Evolutionary conservation across 2,888 invertebrate genomes (phyloP).

Genomic region (Amphipoea oculea): DNA sequence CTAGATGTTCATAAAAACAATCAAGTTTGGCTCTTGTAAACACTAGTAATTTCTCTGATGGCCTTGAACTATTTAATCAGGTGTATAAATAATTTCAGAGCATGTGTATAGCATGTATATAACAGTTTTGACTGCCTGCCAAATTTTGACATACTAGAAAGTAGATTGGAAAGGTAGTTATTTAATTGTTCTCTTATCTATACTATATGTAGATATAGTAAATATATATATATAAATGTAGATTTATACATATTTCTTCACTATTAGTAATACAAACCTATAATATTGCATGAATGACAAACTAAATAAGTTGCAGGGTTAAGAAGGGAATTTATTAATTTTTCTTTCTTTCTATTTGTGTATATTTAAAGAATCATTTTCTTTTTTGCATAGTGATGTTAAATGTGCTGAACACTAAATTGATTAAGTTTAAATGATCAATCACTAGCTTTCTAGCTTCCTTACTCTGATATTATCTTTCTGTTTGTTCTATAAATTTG

Average conservation of each 20-base stretch:
- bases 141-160: constrained; percentile 60
- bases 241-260: background rate
- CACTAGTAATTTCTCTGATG: constrained; percentile 57
- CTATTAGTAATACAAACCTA: background rate
- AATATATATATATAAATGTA: too few species aligned
- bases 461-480: constrained; percentile 13
- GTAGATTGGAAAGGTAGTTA: constrained; percentile 17
- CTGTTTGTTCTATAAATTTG: constrained; percentile 17
- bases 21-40: constrained; percentile 52
- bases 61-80: constrained; percentile 72
- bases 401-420: background rate
- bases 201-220: background rate
- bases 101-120: constrained; percentile 52
- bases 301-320: background rate
- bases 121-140: constrained; percentile 72
- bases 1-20: constrained; percentile 17
- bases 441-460: background rate
- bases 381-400: background rate
- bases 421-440: background rate
- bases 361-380: background rate
- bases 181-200: constrained; percentile 4
- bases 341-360: background rate
- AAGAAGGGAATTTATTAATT: background rate
- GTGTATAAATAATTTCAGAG: constrained; percentile 65
- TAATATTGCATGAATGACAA: background rate